Conservation (phyloP, 30 jellyfish, hydroid and myxozoan species). For the Catostylus mosaicus region DNA sequence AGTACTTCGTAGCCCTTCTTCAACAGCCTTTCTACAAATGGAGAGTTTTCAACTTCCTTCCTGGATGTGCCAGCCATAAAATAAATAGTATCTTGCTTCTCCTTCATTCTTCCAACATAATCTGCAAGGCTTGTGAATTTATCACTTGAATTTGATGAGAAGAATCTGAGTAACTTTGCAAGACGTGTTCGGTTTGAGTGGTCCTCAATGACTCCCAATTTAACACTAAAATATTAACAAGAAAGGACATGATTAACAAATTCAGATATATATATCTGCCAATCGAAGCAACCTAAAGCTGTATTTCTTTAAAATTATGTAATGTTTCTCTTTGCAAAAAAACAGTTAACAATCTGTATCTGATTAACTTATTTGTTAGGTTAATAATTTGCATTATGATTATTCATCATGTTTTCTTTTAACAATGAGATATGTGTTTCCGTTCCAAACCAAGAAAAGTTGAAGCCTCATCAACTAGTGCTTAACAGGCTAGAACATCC, state of each 20-base stretch:
- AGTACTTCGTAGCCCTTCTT: slow-evolving; percentile 97
- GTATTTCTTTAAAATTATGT: background rate
- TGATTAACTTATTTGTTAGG: too few relatives aligned
- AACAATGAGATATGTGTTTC: too few relatives aligned
- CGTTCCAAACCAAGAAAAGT: too few relatives aligned
- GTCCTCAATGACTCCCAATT: slow-evolving; percentile 98
- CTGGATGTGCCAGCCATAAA: slow-evolving; percentile 97
- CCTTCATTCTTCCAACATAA: slow-evolving; percentile 96
- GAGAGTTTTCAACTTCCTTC: slow-evolving; percentile 94
- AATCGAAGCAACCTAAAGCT: background rate
- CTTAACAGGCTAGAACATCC: too few relatives aligned
- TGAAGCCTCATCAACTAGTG: too few relatives aligned
- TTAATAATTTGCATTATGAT: too few relatives aligned
- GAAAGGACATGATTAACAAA: too few relatives aligned
- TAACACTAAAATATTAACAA: slow-evolving; percentile 65
- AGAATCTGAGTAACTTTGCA: slow-evolving; percentile 91
- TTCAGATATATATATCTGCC: background rate
- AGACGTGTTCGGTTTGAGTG: slow-evolving; percentile 97
- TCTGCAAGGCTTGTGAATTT: slow-evolving; percentile 94
- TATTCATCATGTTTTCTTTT: too few relatives aligned
- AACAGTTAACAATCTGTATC: too few relatives aligned
- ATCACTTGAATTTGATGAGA: slow-evolving; percentile 85
- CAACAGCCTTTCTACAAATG: slow-evolving; percentile 95
- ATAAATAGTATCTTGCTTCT: slow-evolving; percentile 91
- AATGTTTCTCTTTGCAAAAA: too few relatives aligned